Percentiles rank a stretch among this genome's conserved stretches.
Conservation (phyloP, 2,797 vertebrate genomes). For the Parauchenoglanis punctatus region DNA sequence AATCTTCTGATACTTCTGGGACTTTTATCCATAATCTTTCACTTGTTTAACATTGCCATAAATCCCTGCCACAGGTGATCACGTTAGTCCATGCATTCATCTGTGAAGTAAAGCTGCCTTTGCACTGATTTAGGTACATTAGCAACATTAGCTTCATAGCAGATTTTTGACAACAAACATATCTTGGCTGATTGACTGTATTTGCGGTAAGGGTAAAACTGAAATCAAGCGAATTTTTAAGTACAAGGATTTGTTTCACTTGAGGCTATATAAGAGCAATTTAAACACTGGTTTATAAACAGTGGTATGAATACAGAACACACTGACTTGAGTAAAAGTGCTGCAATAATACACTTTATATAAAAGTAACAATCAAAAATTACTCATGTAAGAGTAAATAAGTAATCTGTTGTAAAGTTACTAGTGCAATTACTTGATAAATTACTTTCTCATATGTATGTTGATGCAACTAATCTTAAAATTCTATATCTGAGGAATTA, state of each 20-base stretch:
- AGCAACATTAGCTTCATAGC: not conserved
- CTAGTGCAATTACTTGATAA: not conserved
- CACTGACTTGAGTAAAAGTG: not conserved
- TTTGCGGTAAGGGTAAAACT: not conserved
- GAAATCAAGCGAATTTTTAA: not conserved
- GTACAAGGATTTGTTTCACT: not conserved
- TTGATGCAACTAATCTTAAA: not conserved
- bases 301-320: not conserved
- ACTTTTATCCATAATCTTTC: not conserved
- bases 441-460: not conserved
- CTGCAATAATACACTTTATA: not conserved
- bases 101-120: not conserved
- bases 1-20: not conserved
- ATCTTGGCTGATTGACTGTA: not conserved
- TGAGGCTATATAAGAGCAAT: not conserved
- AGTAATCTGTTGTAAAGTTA: not conserved
- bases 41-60: not conserved
- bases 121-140: not conserved
- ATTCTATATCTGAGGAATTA: not conserved
- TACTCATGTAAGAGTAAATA: not conserved
- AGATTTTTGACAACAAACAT: not conserved
- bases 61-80: not conserved
- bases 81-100: not conserved
- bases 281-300: not conserved
- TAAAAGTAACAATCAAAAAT: not conserved